These are phyloP conservation scores for Catostylus mosaicus DNA, from an alignment of 30 jellyfish, hydroid and myxozoan species.

Conservation along the genomic window DNA sequence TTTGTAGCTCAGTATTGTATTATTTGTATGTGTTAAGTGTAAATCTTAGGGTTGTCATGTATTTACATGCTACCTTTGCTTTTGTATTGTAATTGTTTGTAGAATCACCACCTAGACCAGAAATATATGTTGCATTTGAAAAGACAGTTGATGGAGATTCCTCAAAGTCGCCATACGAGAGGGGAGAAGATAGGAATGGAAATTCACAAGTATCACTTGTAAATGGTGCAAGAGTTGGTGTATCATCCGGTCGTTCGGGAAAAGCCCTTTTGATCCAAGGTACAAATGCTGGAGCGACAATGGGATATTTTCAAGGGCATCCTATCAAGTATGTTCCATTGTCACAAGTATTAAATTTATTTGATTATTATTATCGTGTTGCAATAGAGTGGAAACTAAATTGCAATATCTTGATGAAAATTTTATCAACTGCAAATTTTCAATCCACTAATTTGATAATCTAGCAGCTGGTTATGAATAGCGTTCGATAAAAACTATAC, in stretches of 20 bases:
- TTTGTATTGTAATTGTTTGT: too few relatives aligned
- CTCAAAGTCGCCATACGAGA: conserved; percentile 14
- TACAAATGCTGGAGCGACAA: conserved; percentile 62
- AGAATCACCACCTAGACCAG: conserved; percentile 20
- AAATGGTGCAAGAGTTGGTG: conserved; percentile 23
- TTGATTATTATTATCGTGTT: too few relatives aligned
- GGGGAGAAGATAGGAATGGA: conserved; percentile 40
- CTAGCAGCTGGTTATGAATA: too few relatives aligned
- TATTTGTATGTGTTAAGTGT: too few relatives aligned
- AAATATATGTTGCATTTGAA: conserved; percentile 29
- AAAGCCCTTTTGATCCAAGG: conserved; percentile 26
- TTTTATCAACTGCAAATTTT: not conserved
- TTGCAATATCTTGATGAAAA: not conserved
- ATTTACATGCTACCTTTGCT: too few relatives aligned
- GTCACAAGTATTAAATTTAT: not conserved
- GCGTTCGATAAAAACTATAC: too few relatives aligned
- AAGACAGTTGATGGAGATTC: conserved; percentile 1
- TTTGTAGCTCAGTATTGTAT: too few relatives aligned
- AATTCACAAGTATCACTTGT: conserved; percentile 4
- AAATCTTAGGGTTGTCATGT: too few relatives aligned
- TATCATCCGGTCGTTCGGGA: conserved; percentile 46
- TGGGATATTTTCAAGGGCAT: conserved; percentile 32
- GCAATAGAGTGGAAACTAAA: too few relatives aligned
- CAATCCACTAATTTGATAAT: not conserved
- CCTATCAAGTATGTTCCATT: conserved; percentile 16